Evolutionary conservation across 1,140 invertebrate species (phyloP).

Genomic region (Neodiprion lecontei): DNA sequence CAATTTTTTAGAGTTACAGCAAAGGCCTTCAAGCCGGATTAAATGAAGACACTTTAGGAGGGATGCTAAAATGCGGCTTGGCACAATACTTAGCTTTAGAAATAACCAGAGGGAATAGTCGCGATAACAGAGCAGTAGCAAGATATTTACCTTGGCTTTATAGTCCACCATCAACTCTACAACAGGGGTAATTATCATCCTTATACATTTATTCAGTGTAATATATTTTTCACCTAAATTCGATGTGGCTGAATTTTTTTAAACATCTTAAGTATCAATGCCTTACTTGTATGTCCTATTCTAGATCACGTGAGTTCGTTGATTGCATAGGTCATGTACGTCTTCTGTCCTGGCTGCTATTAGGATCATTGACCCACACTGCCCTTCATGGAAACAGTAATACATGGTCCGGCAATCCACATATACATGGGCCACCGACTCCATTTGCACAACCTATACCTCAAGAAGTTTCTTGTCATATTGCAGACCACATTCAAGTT

Average conservation of each 20-base stretch:
- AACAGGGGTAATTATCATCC: constrained; percentile 75
- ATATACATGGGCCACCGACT: constrained; percentile 47
- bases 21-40: constrained; percentile 80
- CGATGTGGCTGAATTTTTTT: neutral
- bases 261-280: constrained; percentile 12
- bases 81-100: constrained; percentile 95
- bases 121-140: constrained; percentile 84
- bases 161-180: constrained; percentile 81
- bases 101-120: constrained; percentile 84
- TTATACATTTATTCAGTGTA: neutral
- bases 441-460: constrained; percentile 86
- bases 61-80: constrained; percentile 92
- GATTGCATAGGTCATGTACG: constrained; percentile 96
- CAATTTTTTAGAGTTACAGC: constrained; percentile 73
- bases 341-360: constrained; percentile 92
- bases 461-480: constrained; percentile 93
- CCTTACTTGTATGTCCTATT: constrained; percentile 34
- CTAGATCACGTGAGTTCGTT: constrained; percentile 89
- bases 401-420: constrained; percentile 34
- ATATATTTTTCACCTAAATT: constrained; percentile 17
- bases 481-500: constrained; percentile 96
- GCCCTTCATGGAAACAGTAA: constrained; percentile 64
- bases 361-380: constrained; percentile 91
- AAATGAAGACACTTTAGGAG: constrained; percentile 95
- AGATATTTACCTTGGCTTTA: constrained; percentile 93